Conservation (phyloP, 1,140 invertebrate genomes). For the Asbolus verrucosus region DNA sequence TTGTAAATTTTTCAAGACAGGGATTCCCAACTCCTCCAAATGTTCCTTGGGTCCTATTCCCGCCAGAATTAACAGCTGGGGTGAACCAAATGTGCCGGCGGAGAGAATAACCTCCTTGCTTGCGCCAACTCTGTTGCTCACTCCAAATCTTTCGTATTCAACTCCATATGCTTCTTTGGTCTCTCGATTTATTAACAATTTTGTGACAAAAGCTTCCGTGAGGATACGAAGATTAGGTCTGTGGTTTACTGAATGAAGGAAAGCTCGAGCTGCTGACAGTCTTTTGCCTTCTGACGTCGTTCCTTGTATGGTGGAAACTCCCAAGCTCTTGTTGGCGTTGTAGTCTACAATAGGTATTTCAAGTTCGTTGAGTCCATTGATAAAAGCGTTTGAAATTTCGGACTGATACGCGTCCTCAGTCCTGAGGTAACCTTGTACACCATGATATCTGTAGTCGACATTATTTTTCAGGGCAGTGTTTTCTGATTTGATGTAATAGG, state of each 20-base stretch:
- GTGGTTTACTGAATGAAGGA: conserved; percentile 81
- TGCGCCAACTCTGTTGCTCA: conserved; percentile 76
- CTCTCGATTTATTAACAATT: conserved; percentile 82
- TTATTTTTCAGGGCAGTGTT: conserved; percentile 67
- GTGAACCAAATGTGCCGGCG: conserved; percentile 87
- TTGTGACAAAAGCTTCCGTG: conserved; percentile 83
- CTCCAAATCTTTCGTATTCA: conserved; percentile 79
- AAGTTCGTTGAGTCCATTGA: conserved; percentile 75
- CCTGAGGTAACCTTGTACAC: conserved; percentile 72
- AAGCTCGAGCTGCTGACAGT: conserved; percentile 89
- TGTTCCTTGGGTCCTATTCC: conserved; percentile 78
- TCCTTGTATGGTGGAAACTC: conserved; percentile 89
- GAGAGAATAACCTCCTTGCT: conserved; percentile 88
- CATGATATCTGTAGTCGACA: conserved; percentile 60
- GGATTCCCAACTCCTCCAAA: conserved; percentile 64
- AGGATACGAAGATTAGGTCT: conserved; percentile 86
- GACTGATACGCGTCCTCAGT: conserved; percentile 73
- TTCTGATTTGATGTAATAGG: conserved; percentile 78
- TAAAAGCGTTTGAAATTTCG: conserved; percentile 71
- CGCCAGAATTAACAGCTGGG: conserved; percentile 85
- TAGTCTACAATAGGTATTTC: conserved; percentile 81
- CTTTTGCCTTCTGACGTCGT: conserved; percentile 75
- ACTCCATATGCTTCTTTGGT: conserved; percentile 83
- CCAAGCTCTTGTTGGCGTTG: conserved; percentile 87
- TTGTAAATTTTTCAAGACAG: conserved; percentile 63